Evolutionary conservation across 2,888 invertebrate genomes (phyloP), one percentile per base, ranked within the genome.

Genomic region (Drosophila affinis): DNA sequence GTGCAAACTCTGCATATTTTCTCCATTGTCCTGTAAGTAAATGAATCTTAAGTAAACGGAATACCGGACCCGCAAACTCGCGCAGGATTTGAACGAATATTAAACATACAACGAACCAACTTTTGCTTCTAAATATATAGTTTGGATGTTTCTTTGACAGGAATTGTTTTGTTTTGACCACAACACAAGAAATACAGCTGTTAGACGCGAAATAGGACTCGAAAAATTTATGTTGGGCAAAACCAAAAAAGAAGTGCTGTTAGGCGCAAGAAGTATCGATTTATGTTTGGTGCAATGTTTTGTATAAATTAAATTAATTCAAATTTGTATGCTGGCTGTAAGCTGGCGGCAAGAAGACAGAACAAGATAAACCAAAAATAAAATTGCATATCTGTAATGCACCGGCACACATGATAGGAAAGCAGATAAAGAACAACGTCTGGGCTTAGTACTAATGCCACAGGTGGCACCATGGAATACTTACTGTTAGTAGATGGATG

Each of bases 1-100:
- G n/a, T 34, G 12, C 57, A 58, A 3, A 54, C 24, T 10, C 55
- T 18, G 14, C 55, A 59, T 14, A 54, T 18, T 17, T 39, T 4
- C 39, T 44, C 18, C 27, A 54, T 59, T 10, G 44, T 4, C 6
- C 24, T 27, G 24, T 6, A 24, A 24, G 24, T 24, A 24, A 24
- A 24, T 24, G 3, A 24, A 24, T 24, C 24, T 24, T 24, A 18
- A 18, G 18, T 18, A 18, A 18, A 18, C 18, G 18, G 18, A 18
- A 18, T 18, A 18, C 18, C 1, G 18, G 18, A 18, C 18, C 18
- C 18, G 2, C 18, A 18, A 18, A 1, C 1, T 2, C 1, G 18
- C 1, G 18, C 18, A 18, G 18, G 18, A 18, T 18, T 18, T 18
- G 18, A 18, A 18, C 18, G 18, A 18, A 18, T 18, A 18, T 18